Percentiles rank a stretch among this genome's conserved stretches.
Evolutionary conservation across 2,888 invertebrate genomes (phyloP).

Genomic region (Thyatira batis): DNA sequence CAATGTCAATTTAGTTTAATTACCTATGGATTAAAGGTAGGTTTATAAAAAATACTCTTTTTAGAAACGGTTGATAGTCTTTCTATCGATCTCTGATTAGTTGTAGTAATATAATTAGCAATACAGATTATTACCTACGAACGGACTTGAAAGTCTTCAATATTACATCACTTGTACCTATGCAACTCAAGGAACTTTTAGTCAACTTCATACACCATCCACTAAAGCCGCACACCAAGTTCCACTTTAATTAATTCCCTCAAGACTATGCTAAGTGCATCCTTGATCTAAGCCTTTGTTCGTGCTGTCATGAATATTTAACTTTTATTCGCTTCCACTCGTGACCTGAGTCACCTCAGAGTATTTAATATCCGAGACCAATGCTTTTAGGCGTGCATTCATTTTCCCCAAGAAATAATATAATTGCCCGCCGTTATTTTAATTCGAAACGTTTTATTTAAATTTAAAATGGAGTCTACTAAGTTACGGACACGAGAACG

Average conservation of each 20-base stretch:
- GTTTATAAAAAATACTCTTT: too few relatives aligned
- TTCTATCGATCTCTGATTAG: too few relatives aligned
- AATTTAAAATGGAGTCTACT: background rate
- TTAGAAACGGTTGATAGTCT: too few relatives aligned
- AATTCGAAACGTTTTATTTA: slow-evolving; percentile 1
- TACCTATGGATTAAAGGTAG: too few relatives aligned
- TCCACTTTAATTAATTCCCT: slow-evolving; percentile 9
- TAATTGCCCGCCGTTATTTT: slow-evolving; percentile 3
- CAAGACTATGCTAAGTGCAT: slow-evolving; percentile 3
- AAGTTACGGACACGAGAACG: background rate
- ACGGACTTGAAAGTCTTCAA: too few relatives aligned
- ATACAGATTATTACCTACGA: too few relatives aligned
- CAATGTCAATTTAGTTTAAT: background rate
- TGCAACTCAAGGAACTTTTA: background rate
- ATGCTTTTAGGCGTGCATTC: slow-evolving; percentile 16
- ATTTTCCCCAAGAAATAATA: slow-evolving; percentile 19
- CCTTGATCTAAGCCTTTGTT: background rate
- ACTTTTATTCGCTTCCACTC: background rate
- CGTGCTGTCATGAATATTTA: background rate
- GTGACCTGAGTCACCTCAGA: background rate
- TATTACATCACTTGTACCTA: background rate
- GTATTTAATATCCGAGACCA: slow-evolving; percentile 4
- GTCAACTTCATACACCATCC: background rate
- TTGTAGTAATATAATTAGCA: too few relatives aligned
- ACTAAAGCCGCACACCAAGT: slow-evolving; percentile 6